Evolutionary conservation across 2,888 invertebrate species (phyloP).

Genomic region (Sinhomidia bicolor): DNA sequence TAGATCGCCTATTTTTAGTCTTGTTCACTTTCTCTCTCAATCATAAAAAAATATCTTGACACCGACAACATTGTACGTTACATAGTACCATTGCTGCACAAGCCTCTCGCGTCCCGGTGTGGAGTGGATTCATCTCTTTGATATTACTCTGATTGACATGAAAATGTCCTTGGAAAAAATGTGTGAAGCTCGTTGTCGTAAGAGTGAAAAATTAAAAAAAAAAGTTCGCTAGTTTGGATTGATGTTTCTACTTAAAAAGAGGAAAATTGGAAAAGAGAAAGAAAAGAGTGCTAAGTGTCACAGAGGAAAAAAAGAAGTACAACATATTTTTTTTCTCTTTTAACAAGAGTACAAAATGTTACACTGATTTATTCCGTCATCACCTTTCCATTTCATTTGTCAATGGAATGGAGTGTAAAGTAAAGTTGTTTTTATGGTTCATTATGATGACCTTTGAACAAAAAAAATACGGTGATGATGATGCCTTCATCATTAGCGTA

Average conservation of each 20-base stretch:
- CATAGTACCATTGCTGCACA: background rate
- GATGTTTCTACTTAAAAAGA: background rate
- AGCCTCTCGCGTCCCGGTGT: background rate
- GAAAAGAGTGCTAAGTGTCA: background rate
- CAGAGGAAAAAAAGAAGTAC: background rate
- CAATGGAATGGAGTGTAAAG: too few relatives aligned
- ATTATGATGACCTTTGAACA: conserved; percentile 12
- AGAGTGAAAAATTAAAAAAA: background rate
- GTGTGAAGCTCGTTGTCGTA: background rate
- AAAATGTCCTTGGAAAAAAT: background rate
- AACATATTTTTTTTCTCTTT: too few relatives aligned
- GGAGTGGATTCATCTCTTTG: too few relatives aligned
- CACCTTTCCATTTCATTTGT: conserved; percentile 48
- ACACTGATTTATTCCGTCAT: conserved; percentile 17
- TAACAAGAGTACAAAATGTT: background rate
- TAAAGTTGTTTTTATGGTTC: conserved; percentile 17
- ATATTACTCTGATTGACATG: background rate
- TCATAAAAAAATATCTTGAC: conserved; percentile 5
- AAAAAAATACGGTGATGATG: background rate
- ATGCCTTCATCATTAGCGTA: background rate
- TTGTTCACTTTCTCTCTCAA: conserved; percentile 1
- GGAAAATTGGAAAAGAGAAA: background rate
- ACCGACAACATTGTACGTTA: background rate
- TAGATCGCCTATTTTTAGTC: background rate
- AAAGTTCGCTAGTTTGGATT: background rate